Percentiles rank a stretch among this genome's conserved stretches.
phyloP scores from a whole-genome alignment of 2,113 vertebrate species.

The Neolamprologus kungweensis region DNA sequence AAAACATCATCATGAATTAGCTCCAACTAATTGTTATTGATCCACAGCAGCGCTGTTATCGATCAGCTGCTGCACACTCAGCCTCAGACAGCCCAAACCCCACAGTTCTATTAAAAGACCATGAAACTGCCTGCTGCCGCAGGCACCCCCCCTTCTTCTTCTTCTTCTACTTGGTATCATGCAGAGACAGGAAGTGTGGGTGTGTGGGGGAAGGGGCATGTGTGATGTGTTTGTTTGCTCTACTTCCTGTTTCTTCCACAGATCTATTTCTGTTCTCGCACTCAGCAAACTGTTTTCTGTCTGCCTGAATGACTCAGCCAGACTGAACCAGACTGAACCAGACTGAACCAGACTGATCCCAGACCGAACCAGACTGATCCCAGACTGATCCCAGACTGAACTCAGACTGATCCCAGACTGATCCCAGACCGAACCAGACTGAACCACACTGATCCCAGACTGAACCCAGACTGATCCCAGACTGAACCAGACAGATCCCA shows the following conservation, averaged over 20 bases:
- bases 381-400: accelerated
- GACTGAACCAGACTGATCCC: too few relatives aligned
- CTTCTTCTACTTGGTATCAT: not conserved
- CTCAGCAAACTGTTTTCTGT: not conserved
- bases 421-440: too few relatives aligned
- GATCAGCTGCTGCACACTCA: not conserved
- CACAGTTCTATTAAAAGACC: not conserved
- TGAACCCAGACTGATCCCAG: too few relatives aligned
- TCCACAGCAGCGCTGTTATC: not conserved
- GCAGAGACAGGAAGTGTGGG: slow-evolving; percentile 14
- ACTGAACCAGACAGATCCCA: accelerated
- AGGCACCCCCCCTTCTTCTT: not conserved
- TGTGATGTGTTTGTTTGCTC: not conserved
- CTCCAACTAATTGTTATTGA: not conserved
- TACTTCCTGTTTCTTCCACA: slow-evolving; percentile 24
- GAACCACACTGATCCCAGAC: accelerated
- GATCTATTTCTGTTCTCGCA: not conserved
- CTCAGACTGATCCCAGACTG: too few relatives aligned
- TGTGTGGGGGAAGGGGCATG: not conserved
- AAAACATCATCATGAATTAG: not conserved
- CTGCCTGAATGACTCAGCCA: not conserved
- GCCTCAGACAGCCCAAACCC: not conserved
- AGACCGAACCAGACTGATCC: accelerated
- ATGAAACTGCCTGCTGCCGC: not conserved
- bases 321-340: accelerated